Percentiles rank a stretch among this genome's conserved stretches.
These are phyloP conservation scores for Helicolenus hilgendorfi DNA, from an alignment of 2,797 vertebrate genomes.

Conservation along the genomic window DNA sequence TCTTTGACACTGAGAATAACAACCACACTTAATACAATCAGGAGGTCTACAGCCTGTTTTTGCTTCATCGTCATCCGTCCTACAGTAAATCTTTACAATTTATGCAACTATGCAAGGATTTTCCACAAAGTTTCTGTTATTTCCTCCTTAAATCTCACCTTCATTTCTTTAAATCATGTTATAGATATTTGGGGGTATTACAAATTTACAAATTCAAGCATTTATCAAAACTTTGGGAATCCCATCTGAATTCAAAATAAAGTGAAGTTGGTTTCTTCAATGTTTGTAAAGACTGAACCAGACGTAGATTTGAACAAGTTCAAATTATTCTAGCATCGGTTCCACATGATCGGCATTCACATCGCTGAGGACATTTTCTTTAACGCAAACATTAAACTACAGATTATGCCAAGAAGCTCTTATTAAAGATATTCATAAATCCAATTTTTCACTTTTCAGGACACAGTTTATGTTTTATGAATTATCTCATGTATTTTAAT, in stretches of 20 bases:
- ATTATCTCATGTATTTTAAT: neutral
- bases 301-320: neutral
- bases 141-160: neutral
- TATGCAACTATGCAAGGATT: neutral
- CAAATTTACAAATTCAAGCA: too few species aligned
- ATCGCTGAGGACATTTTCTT: neutral
- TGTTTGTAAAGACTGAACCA: neutral
- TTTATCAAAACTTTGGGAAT: too few species aligned
- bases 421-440: neutral
- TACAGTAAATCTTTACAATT: neutral
- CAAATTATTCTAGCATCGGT: neutral
- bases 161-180: neutral
- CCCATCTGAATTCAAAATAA: neutral
- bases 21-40: neutral
- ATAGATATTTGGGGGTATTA: neutral
- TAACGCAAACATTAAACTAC: too few species aligned
- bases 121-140: neutral
- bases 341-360: neutral
- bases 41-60: neutral
- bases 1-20: neutral
- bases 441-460: neutral
- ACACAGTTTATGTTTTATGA: neutral
- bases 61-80: neutral
- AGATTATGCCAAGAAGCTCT: neutral
- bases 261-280: neutral